Percentiles rank a stretch among this genome's conserved stretches.
Conservation (phyloP, 2,888 invertebrate genomes). For the Chrysomela aeneicollis region DNA sequence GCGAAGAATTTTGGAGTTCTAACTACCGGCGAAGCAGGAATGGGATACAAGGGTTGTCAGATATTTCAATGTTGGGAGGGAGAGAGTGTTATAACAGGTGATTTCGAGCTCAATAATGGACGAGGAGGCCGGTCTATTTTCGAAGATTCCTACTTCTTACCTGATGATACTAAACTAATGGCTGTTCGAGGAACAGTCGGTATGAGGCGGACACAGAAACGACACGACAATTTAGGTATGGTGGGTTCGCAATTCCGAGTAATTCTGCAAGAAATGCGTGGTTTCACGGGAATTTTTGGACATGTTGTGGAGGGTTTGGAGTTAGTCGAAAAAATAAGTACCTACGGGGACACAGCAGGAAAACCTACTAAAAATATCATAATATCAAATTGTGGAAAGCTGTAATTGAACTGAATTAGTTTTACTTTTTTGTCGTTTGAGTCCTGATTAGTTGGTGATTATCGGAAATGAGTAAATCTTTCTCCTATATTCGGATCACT, state of each 20-base stretch:
- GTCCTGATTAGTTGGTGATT: constrained; percentile 13
- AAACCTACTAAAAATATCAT: constrained; percentile 78
- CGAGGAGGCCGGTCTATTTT: constrained; percentile 80
- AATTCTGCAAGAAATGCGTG: constrained; percentile 82
- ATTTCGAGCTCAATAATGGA: constrained; percentile 83
- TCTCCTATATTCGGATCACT: neutral
- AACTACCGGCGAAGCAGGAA: constrained; percentile 76
- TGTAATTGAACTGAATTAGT: constrained; percentile 52
- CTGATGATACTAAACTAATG: constrained; percentile 80
- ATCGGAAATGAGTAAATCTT: no score
- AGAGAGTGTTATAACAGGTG: constrained; percentile 82
- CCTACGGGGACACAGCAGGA: constrained; percentile 79
- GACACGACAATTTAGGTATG: constrained; percentile 80
- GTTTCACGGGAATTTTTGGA: constrained; percentile 84
- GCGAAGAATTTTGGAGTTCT: constrained; percentile 79
- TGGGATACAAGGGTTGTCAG: constrained; percentile 80
- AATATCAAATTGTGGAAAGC: constrained; percentile 78
- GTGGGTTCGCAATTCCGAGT: constrained; percentile 88
- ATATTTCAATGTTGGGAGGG: constrained; percentile 86
- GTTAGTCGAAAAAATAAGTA: constrained; percentile 79
- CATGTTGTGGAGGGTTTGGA: constrained; percentile 82
- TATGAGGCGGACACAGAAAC: constrained; percentile 81
- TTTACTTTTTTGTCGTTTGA: constrained; percentile 17
- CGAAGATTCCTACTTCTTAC: constrained; percentile 80
- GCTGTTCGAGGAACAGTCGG: constrained; percentile 81